Conservation (phyloP, 1,140 invertebrate genomes). For the Neoseiulus cucumeris region DNA sequence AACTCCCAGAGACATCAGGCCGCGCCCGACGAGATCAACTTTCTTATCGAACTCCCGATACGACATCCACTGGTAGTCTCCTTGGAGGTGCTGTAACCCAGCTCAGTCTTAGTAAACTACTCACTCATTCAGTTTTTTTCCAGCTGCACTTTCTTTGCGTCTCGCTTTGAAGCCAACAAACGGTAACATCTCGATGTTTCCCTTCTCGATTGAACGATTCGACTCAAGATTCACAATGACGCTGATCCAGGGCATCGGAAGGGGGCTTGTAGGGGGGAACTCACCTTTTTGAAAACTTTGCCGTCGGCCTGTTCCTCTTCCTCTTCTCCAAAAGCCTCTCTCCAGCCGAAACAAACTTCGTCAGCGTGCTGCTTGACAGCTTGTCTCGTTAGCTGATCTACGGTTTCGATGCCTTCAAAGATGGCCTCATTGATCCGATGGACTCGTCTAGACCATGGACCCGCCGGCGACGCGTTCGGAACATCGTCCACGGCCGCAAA, state of each 20-base stretch:
- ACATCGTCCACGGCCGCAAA: slow-evolving; percentile 2
- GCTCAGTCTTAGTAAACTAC: too few relatives aligned
- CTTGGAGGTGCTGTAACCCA: slow-evolving; percentile 52
- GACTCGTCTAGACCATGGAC: background rate
- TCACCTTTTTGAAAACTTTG: slow-evolving; percentile 61
- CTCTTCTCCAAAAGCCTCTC: slow-evolving; percentile 50
- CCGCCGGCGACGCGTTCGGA: background rate
- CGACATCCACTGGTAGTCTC: slow-evolving; percentile 75
- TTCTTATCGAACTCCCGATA: slow-evolving; percentile 54
- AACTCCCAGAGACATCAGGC: slow-evolving; percentile 41
- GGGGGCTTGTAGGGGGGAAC: too few relatives aligned
- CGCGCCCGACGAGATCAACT: slow-evolving; percentile 52
- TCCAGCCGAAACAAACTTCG: slow-evolving; percentile 9
- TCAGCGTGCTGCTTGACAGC: background rate
- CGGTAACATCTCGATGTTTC: too few relatives aligned
- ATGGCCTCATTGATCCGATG: slow-evolving; percentile 4
- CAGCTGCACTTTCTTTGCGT: too few relatives aligned
- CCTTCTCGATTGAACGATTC: background rate
- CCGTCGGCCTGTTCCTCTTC: slow-evolving; percentile 84
- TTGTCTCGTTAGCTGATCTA: background rate
- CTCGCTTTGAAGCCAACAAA: too few relatives aligned
- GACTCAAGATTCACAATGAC: background rate
- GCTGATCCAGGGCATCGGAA: too few relatives aligned
- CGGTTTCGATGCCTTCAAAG: slow-evolving; percentile 1
- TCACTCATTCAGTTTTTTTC: too few relatives aligned